Conservation (phyloP, 2,113 vertebrate genomes). For the Albula glossodonta region DNA sequence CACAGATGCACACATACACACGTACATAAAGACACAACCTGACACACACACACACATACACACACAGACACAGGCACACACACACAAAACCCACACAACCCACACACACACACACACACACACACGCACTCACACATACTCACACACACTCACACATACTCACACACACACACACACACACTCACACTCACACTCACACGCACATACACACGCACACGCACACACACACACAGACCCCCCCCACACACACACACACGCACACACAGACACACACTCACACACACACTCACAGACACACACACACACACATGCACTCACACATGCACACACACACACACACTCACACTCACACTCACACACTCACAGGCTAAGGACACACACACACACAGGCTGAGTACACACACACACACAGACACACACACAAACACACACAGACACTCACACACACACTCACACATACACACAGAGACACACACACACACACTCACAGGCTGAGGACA, state of each 20-base stretch:
- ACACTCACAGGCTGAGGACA: neutral
- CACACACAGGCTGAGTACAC: too few species aligned
- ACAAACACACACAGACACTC: too few species aligned
- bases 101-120: too few species aligned
- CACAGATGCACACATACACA: neutral
- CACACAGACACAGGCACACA: neutral
- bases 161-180: neutral
- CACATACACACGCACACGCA: neutral
- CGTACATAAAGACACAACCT: too few species aligned
- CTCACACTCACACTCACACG: neutral
- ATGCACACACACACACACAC: too few species aligned
- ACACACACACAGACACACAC: too few species aligned
- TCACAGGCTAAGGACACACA: too few species aligned
- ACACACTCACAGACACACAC: too few species aligned
- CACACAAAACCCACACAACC: neutral
- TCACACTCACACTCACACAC: too few species aligned
- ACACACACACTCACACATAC: neutral
- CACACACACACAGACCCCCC: too few species aligned
- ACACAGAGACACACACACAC: neutral
- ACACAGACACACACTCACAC: neutral
- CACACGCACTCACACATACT: neutral
- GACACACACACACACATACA: neutral
- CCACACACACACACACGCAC: neutral
- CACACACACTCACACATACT: neutral
- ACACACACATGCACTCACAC: too few species aligned